These are phyloP conservation scores for Cossypha caffra DNA, from an alignment of 2,797 vertebrate species.

Conservation along the genomic window DNA sequence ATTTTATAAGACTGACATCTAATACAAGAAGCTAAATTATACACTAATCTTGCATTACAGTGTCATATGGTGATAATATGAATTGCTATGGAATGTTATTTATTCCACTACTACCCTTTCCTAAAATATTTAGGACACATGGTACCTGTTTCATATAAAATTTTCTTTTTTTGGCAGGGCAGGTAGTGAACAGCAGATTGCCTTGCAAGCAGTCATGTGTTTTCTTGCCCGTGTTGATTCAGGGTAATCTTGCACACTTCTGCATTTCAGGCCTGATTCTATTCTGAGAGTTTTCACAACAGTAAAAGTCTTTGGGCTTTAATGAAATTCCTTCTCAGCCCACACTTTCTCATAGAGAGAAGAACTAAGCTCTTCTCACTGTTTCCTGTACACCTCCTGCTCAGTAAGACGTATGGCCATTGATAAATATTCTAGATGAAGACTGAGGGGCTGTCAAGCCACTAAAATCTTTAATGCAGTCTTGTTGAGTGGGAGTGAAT, in stretches of 20 bases:
- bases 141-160: background rate
- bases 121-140: background rate
- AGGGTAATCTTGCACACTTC: background rate
- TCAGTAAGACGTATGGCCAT: background rate
- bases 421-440: background rate
- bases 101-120: background rate
- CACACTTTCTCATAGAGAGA: background rate
- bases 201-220: background rate
- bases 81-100: background rate
- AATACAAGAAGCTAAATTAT: background rate
- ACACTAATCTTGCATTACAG: background rate
- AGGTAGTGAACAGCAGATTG: background rate
- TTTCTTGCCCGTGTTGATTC: background rate
- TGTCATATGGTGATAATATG: background rate
- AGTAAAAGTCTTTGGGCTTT: background rate
- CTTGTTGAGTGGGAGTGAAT: background rate
- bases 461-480: background rate
- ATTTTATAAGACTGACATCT: background rate
- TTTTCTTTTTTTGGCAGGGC: background rate
- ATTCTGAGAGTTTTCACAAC: background rate
- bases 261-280: background rate
- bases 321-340: background rate
- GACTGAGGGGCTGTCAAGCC: background rate
- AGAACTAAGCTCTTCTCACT: background rate
- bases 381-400: background rate